Evolutionary conservation across 2,888 invertebrate genomes (phyloP).

Genomic region (Pimpla rufipes): DNA sequence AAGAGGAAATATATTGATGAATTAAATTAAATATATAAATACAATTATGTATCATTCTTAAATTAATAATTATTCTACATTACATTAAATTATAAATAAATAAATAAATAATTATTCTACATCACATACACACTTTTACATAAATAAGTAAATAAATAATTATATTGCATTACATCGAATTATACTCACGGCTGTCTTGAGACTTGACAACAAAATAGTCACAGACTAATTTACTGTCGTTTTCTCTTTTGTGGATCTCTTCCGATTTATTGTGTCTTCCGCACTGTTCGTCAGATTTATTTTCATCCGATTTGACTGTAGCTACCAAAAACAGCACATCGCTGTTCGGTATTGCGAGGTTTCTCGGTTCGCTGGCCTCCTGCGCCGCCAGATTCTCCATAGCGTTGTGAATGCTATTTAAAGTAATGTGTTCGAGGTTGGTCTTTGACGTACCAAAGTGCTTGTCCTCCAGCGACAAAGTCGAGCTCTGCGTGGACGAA

Average conservation of each 20-base stretch:
- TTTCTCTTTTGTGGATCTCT: conserved; percentile 60
- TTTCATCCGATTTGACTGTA: conserved; percentile 11
- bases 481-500: conserved; percentile 15
- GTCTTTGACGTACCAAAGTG: conserved; percentile 64
- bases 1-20: too few relatives aligned
- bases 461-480: conserved; percentile 62
- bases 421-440: conserved; percentile 45
- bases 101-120: too few relatives aligned
- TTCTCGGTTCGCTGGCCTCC: conserved; percentile 56
- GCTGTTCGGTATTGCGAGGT: conserved; percentile 26
- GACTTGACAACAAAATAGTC: conserved; percentile 43
- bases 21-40: too few relatives aligned
- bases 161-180: neutral
- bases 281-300: conserved; percentile 3
- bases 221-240: conserved; percentile 65
- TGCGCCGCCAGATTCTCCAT: conserved; percentile 64
- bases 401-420: conserved; percentile 31
- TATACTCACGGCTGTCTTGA: conserved; percentile 58
- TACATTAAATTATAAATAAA: too few relatives aligned
- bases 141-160: too few relatives aligned
- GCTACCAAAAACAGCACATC: conserved; percentile 10
- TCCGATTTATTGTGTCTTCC: too few relatives aligned
- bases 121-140: too few relatives aligned
- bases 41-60: neutral
- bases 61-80: neutral